phyloP scores from a whole-genome alignment of 2,888 invertebrate genomes.

The Arctia plantaginis region DNA sequence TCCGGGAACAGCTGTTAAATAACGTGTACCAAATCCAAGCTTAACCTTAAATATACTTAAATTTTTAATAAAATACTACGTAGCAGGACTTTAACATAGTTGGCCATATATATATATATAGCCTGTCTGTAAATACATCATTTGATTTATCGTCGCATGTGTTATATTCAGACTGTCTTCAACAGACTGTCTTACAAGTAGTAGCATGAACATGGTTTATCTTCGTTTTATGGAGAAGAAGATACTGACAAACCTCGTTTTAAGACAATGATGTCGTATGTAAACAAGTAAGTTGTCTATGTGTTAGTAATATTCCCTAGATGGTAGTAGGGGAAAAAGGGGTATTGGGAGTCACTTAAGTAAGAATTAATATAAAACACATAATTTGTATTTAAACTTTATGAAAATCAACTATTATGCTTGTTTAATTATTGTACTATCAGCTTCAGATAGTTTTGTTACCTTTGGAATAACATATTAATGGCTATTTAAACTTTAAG shows the following conservation, averaged over 20 bases:
- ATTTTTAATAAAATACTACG: constrained; percentile 15
- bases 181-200: constrained; percentile 41
- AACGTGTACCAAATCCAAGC: too few relatives aligned
- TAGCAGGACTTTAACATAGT: constrained; percentile 28
- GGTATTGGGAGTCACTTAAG: too few relatives aligned
- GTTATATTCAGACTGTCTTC: constrained; percentile 38
- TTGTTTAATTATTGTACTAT: too few relatives aligned
- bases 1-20: too few relatives aligned
- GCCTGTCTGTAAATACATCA: constrained; percentile 39
- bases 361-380: too few relatives aligned
- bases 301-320: too few relatives aligned
- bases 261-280: neutral
- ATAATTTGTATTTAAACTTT: too few relatives aligned
- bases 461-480: too few relatives aligned
- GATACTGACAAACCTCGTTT: neutral
- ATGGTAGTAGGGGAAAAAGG: too few relatives aligned
- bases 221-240: neutral
- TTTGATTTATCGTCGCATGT: constrained; percentile 49
- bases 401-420: too few relatives aligned
- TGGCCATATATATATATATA: constrained; percentile 45
- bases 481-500: too few relatives aligned
- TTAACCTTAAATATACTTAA: neutral
- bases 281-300: neutral
- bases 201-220: neutral
- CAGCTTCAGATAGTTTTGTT: too few relatives aligned